A percentile compares a stretch with the other conserved stretches of the same genome.
These are phyloP conservation scores for Luscinia luscinia DNA, from an alignment of 2,797 vertebrate species.

Conservation along the genomic window DNA sequence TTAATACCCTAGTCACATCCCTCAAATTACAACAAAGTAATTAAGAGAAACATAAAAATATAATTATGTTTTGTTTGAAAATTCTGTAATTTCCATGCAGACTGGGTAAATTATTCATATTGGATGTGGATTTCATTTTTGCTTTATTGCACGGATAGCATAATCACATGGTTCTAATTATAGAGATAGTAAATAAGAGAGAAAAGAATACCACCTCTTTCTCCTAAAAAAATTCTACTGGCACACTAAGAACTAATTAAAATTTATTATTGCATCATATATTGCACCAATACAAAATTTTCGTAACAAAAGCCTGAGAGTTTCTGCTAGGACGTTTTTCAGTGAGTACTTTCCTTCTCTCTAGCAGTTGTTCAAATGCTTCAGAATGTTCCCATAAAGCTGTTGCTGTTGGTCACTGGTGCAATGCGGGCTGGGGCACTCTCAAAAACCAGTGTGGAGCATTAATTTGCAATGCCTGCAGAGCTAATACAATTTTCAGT, in stretches of 20 bases:
- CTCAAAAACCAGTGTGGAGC: background rate
- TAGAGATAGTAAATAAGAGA: slow-evolving; percentile 41
- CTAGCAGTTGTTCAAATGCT: background rate
- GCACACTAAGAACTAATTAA: background rate
- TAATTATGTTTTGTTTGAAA: slow-evolving; percentile 56
- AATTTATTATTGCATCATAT: background rate
- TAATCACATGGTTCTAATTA: slow-evolving; percentile 51
- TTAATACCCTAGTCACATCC: slow-evolving; percentile 34
- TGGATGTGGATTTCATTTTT: slow-evolving; percentile 40
- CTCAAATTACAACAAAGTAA: slow-evolving; percentile 51
- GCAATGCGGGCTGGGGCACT: background rate
- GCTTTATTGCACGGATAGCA: slow-evolving; percentile 9
- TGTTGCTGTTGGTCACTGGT: background rate
- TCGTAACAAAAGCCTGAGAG: background rate
- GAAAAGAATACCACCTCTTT: background rate
- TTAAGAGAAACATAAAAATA: slow-evolving; percentile 52
- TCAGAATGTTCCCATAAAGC: background rate
- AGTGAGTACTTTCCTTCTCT: background rate
- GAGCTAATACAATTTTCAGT: background rate
- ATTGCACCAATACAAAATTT: background rate
- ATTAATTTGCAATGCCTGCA: background rate
- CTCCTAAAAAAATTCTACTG: background rate
- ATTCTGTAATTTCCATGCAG: slow-evolving; percentile 38
- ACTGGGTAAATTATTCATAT: slow-evolving; percentile 42
- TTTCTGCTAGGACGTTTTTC: background rate